phyloP scores from a whole-genome alignment of 2,113 vertebrate species.

The Colaptes auratus region DNA sequence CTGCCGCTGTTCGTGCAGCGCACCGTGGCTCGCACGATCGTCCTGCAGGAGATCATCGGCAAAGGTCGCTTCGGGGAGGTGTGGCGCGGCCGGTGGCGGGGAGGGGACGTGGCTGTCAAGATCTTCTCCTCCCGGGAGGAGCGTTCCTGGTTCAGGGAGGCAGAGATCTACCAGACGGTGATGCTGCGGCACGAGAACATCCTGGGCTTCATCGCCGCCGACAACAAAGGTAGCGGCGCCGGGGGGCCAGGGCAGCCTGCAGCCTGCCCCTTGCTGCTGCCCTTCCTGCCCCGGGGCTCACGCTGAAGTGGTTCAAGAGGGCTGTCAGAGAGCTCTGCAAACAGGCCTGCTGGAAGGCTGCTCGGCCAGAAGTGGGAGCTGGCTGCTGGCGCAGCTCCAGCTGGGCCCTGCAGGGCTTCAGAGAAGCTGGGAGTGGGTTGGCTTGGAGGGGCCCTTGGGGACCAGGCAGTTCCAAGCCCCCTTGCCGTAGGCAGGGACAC shows the following conservation, averaged over 20 bases:
- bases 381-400: too few species aligned
- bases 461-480: too few species aligned
- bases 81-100: constrained; percentile 95
- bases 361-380: too few species aligned
- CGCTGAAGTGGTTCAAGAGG: too few species aligned
- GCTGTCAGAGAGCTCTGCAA: too few species aligned
- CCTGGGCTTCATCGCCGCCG: constrained; percentile 94
- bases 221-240: constrained; percentile 89
- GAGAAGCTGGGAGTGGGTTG: too few species aligned
- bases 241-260: not conserved
- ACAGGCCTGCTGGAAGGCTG: too few species aligned
- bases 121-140: constrained; percentile 98
- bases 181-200: constrained; percentile 99
- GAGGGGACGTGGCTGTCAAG: constrained; percentile 96
- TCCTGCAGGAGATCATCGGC: constrained; percentile 97
- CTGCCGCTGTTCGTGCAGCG: constrained; percentile 95
- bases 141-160: constrained; percentile 97
- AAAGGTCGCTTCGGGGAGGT: constrained; percentile 98
- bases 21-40: constrained; percentile 94
- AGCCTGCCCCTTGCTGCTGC: not conserved
- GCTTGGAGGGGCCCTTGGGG: too few species aligned
- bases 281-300: too few species aligned
- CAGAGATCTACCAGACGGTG: constrained; percentile 97
- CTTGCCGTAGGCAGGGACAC: too few species aligned
- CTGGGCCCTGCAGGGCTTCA: too few species aligned